Conservation (phyloP, 1,140 invertebrate species). For the Macrobrachium rosenbergii region DNA sequence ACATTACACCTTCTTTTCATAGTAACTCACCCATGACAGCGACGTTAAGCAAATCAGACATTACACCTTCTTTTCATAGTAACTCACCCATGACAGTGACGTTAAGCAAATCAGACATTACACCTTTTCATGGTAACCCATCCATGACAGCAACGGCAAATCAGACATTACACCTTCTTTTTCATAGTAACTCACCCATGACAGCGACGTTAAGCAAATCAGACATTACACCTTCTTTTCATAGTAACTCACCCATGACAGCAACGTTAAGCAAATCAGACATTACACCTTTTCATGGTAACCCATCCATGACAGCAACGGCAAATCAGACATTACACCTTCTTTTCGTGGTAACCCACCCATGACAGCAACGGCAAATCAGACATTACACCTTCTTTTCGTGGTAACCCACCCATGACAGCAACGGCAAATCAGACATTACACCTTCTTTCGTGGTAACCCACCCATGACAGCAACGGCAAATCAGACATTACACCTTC, state of each 20-base stretch:
- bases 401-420: constrained; percentile 26
- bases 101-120: not conserved
- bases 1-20: no score
- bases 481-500: no score
- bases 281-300: no score
- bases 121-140: not conserved
- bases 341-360: not conserved
- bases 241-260: constrained; percentile 28
- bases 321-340: no score
- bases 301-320: constrained; percentile 44
- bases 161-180: no score
- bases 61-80: no score
- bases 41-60: constrained; percentile 22
- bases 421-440: no score
- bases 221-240: no score
- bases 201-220: constrained; percentile 41
- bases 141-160: constrained; percentile 46
- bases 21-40: constrained; percentile 34
- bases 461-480: constrained; percentile 45
- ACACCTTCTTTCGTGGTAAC: not conserved
- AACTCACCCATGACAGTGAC: constrained; percentile 44
- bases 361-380: no score
- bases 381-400: no score
- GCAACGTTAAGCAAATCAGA: constrained; percentile 28
- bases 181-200: constrained; percentile 16